phyloP scores from a whole-genome alignment of 1,140 invertebrate genomes.

The Acromyrmex heyeri region DNA sequence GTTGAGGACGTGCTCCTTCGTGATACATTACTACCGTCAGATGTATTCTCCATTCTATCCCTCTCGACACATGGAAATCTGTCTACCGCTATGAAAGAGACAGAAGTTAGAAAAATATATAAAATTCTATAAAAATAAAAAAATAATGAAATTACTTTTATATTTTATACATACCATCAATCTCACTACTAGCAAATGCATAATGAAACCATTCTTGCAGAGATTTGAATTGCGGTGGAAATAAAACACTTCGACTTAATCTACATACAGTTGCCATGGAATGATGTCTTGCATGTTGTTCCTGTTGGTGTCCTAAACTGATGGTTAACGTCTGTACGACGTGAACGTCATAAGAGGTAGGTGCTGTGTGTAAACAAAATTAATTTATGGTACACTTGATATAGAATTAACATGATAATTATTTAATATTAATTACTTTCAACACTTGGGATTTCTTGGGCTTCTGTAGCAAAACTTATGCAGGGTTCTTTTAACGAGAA shows the following conservation, averaged over 20 bases:
- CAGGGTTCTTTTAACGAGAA: constrained; percentile 98
- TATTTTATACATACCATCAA: constrained; percentile 91
- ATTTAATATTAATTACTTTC: constrained; percentile 86
- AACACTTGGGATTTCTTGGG: constrained; percentile 92
- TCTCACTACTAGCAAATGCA: constrained; percentile 96
- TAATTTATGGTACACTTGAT: neutral
- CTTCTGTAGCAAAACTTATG: constrained; percentile 98
- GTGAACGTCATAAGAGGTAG: constrained; percentile 88
- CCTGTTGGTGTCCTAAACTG: constrained; percentile 91
- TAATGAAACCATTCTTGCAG: constrained; percentile 99
- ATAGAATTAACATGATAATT: neutral
- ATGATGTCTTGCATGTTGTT: constrained; percentile 91
- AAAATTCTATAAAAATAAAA: constrained; percentile 17
- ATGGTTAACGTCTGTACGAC: constrained; percentile 96
- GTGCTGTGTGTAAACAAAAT: constrained; percentile 72
- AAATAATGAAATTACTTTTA: neutral
- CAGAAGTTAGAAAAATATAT: constrained; percentile 24
- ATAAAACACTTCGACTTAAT: constrained; percentile 95
- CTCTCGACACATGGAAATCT: constrained; percentile 95
- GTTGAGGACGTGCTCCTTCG: constrained; percentile 84
- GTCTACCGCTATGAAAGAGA: constrained; percentile 92
- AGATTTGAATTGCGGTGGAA: constrained; percentile 97
- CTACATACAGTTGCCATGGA: constrained; percentile 97
- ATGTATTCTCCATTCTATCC: constrained; percentile 87
- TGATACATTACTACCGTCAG: constrained; percentile 80